These are phyloP conservation scores for Zophobas atratus DNA, from an alignment of 1,140 invertebrate genomes.

Conservation along the genomic window DNA sequence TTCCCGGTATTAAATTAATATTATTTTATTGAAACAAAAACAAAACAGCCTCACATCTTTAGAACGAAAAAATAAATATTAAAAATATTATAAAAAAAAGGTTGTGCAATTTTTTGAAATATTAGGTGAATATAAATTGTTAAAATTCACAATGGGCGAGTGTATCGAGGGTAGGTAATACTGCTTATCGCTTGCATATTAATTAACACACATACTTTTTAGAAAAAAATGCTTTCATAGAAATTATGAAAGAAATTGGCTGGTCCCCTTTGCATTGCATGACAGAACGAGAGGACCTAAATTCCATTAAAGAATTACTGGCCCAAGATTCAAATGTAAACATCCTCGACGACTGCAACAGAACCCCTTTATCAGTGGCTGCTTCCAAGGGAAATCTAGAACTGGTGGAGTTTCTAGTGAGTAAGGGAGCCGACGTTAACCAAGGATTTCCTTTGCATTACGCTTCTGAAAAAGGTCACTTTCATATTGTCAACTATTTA, in stretches of 20 bases:
- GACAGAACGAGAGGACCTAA: background rate
- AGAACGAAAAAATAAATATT: too few species aligned
- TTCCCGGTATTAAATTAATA: too few species aligned
- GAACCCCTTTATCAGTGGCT: constrained; percentile 8
- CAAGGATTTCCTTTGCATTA: constrained; percentile 10
- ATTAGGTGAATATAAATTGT: background rate
- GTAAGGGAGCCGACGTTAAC: background rate
- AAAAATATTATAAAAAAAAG: background rate
- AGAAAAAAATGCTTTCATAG: background rate
- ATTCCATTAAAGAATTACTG: constrained; percentile 1
- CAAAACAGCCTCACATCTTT: too few species aligned
- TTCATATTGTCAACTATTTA: background rate
- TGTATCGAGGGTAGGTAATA: too few species aligned
- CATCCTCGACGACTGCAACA: background rate
- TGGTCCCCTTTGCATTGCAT: constrained; percentile 24
- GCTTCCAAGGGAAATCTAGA: background rate
- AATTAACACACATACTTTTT: too few species aligned
- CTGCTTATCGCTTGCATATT: too few species aligned
- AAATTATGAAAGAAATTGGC: constrained; percentile 1
- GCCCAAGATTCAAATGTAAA: constrained; percentile 1
- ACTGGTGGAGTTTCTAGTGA: constrained; percentile 2
- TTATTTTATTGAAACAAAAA: too few species aligned
- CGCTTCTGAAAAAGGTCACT: constrained; percentile 12
- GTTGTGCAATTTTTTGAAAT: background rate
- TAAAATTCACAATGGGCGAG: too few species aligned